Conservation (phyloP, 1,140 invertebrate genomes). For the Arctopsyche grandis region DNA sequence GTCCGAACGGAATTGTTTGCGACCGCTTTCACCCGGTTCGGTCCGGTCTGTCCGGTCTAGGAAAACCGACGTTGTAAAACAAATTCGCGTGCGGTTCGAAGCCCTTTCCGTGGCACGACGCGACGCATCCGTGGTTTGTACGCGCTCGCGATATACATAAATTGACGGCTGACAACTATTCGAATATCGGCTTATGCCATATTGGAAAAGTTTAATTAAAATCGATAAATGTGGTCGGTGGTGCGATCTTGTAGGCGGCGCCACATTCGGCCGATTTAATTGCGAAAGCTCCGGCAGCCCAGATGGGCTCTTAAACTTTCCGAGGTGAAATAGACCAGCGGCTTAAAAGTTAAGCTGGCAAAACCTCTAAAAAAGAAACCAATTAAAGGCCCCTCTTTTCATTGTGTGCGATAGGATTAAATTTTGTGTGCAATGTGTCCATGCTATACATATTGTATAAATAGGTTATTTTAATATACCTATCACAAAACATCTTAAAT, state of each 20-base stretch:
- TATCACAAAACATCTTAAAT: too few relatives aligned
- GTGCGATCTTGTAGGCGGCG: not conserved
- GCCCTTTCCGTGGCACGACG: too few relatives aligned
- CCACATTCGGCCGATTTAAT: slow-evolving; percentile 7
- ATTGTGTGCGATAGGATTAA: too few relatives aligned
- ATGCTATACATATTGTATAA: too few relatives aligned
- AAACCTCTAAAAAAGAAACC: not conserved
- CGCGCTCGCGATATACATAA: not conserved
- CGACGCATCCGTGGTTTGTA: too few relatives aligned
- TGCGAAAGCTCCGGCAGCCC: not conserved
- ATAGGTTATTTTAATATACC: too few relatives aligned
- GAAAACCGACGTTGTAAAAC: not conserved
- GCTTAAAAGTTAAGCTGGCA: not conserved
- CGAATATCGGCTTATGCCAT: slow-evolving; percentile 9
- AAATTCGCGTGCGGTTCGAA: too few relatives aligned
- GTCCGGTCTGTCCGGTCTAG: not conserved
- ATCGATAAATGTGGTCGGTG: slow-evolving; percentile 6
- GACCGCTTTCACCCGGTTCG: not conserved
- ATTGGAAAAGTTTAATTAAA: slow-evolving; percentile 32
- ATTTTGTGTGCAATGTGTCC: too few relatives aligned
- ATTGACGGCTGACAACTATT: not conserved
- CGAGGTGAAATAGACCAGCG: not conserved
- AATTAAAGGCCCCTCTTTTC: too few relatives aligned
- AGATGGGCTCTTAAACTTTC: slow-evolving; percentile 7
- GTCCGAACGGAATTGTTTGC: slow-evolving; percentile 36